Conservation (phyloP, 2,888 invertebrate genomes). For the Drosophila falleni region DNA sequence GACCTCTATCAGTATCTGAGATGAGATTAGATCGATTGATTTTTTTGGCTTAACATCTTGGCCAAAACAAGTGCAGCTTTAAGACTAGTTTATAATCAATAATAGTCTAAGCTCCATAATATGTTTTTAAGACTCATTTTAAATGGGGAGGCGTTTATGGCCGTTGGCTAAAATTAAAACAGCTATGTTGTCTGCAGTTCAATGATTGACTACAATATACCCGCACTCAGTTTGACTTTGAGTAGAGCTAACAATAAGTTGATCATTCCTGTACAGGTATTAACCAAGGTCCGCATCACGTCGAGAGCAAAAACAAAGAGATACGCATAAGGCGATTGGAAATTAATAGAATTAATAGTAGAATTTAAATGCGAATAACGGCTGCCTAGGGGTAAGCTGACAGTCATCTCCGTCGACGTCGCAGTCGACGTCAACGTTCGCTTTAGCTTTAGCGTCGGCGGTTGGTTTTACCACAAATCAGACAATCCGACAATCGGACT, state of each 20-base stretch:
- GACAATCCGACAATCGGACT: constrained; percentile 33
- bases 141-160: constrained; percentile 51
- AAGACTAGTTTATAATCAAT: constrained; percentile 32
- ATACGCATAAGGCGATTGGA: constrained; percentile 63
- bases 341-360: constrained; percentile 69
- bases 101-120: constrained; percentile 18
- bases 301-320: constrained; percentile 56
- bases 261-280: constrained; percentile 20
- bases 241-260: constrained; percentile 16
- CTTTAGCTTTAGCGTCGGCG: constrained; percentile 19
- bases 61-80: constrained; percentile 38
- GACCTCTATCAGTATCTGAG: constrained; percentile 62
- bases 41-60: constrained; percentile 8
- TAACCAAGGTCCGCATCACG: constrained; percentile 26
- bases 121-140: constrained; percentile 32
- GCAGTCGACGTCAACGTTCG: not conserved
- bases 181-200: not conserved
- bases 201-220: constrained; percentile 27
- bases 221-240: constrained; percentile 17
- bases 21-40: constrained; percentile 27
- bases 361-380: constrained; percentile 65
- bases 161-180: constrained; percentile 26
- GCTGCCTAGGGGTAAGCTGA: constrained; percentile 59
- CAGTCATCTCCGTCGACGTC: constrained; percentile 17
- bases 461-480: constrained; percentile 30